Evolutionary conservation across 2,888 invertebrate genomes (phyloP).

Genomic region (Apeira syringaria): DNA sequence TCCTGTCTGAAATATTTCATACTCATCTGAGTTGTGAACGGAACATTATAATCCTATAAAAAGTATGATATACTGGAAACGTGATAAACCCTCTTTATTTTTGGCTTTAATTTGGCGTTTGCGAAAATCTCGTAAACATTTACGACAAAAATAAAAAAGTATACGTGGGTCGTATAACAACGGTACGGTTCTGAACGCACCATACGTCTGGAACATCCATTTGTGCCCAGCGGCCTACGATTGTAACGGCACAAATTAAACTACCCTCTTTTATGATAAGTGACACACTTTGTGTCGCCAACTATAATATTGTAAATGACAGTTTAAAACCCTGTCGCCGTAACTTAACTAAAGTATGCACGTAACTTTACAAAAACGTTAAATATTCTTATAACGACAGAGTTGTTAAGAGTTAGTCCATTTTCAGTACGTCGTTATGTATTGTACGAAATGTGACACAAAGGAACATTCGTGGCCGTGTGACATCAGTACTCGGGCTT

Average conservation of each 20-base stretch:
- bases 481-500: background rate
- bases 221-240: slow-evolving; percentile 1
- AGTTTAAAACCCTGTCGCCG: background rate
- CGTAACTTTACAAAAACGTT: background rate
- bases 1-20: no score
- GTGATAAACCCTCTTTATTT: no score
- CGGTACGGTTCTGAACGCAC: slow-evolving; percentile 1
- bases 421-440: background rate
- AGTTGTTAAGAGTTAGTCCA: background rate
- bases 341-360: background rate
- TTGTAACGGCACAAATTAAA: slow-evolving; percentile 8
- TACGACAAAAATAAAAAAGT: background rate
- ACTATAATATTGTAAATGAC: background rate
- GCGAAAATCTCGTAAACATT: slow-evolving; percentile 3
- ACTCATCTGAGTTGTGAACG: no score
- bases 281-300: background rate
- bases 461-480: slow-evolving; percentile 2
- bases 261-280: slow-evolving; percentile 11
- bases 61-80: no score
- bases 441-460: slow-evolving; percentile 6
- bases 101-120: no score
- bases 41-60: background rate
- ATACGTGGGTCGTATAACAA: slow-evolving; percentile 3
- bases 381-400: background rate
- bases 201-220: slow-evolving; percentile 4